A percentile compares a stretch with the other conserved stretches of the same genome.
phyloP scores from a whole-genome alignment of 2,797 vertebrate genomes.

The Merluccius polli region DNA sequence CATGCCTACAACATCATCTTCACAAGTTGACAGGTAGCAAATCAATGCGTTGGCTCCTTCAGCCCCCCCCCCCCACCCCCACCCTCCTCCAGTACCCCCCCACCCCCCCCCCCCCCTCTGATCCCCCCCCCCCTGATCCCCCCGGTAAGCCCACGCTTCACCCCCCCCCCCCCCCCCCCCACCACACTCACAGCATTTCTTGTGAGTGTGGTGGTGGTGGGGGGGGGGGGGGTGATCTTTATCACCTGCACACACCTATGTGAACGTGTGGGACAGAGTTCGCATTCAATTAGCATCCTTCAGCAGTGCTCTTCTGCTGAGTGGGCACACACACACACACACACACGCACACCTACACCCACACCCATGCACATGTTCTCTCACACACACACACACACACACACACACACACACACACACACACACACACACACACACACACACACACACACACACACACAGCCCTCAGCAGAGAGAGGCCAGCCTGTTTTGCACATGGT shows the following conservation, averaged over 20 bases:
- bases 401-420: conserved; percentile 25
- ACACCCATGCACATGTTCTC: not conserved
- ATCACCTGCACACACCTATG: too few relatives aligned
- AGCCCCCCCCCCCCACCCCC: too few relatives aligned
- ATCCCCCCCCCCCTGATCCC: too few relatives aligned
- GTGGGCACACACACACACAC: not conserved
- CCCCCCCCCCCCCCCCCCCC: too few relatives aligned
- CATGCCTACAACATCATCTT: too few relatives aligned
- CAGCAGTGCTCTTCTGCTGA: not conserved
- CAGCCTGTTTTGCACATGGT: conserved; percentile 72
- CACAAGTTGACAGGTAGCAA: not conserved
- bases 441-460: conserved; percentile 3
- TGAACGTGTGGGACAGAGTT: too few relatives aligned
- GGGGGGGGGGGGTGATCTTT: too few relatives aligned
- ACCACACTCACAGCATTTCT: too few relatives aligned
- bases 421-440: conserved; percentile 28
- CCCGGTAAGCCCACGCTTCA: too few relatives aligned
- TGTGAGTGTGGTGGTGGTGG: too few relatives aligned
- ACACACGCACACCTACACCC: not conserved
- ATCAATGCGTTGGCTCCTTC: not conserved
- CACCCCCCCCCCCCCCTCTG: too few relatives aligned
- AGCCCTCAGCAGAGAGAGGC: conserved; percentile 51
- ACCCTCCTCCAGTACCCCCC: too few relatives aligned
- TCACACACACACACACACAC: not conserved
- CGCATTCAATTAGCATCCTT: not conserved